Base-by-base conservation (phyloP, 1,140 invertebrate species). In the Vanessa atalanta region DNA sequence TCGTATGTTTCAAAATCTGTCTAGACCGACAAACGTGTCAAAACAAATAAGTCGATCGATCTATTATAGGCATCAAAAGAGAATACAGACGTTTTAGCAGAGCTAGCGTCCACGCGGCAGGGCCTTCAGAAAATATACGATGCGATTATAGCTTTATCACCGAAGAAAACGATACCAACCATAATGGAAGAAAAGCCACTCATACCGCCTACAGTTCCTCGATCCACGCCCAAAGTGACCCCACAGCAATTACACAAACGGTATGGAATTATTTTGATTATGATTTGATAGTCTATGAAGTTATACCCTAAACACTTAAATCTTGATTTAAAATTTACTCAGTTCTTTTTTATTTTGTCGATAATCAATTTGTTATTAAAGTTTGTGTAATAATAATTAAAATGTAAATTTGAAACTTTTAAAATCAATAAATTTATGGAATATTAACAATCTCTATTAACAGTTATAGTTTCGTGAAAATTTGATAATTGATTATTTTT, bases 51-150 rank as follows among this genome's bases (percentile, higher is more conserved):
- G 37, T 5, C 8, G n/a, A 64, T 37, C 15, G 63, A 51, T 67
- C 65, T 51, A 47, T 64, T 69, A 79, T 86, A 94, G 94, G 93
- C 94, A 6, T 88, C 94, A 20, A 95, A 95, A 83, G 94, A 94
- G 73, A 95, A 94, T 78, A 90, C 88, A 7, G 93, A 94, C 20
- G 84, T 86, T 23, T 79, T 93, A 13, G 87, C 85, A 12, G 85
- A 88, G 16, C 57, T 93, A 79, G 72, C 86, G 9, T 85, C 90
- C 4, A 84, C 95, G 1, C 93, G 94, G 80, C 86, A 93, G 81
- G 89, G 84, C 0, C 88, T 95, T 1, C 88, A 93, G 75, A 94
- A 94, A 85, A 93, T 94, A 72, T 95, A 95, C 85, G 93, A 94
- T n/a, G 92, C 93, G 5, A 94, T 95, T 37, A 78, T 92, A 12